phyloP scores from a whole-genome alignment of 2,888 invertebrate species.

The Diarsia brunnea region DNA sequence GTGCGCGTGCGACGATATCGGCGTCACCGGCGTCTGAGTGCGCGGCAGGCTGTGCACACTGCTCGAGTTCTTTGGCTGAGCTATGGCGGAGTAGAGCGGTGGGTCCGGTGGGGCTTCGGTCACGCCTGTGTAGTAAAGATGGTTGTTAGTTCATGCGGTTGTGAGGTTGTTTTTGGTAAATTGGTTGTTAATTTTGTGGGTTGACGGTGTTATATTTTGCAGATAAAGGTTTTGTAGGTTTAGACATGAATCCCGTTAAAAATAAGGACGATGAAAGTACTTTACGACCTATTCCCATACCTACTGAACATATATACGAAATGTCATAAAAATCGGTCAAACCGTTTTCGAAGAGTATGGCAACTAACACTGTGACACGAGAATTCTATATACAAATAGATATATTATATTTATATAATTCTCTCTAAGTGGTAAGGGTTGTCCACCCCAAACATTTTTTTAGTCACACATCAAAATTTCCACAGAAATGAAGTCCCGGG shows the following conservation, averaged over 20 bases:
- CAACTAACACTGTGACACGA: no score
- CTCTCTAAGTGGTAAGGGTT: no score
- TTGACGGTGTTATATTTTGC: background rate
- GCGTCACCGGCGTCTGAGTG: slow-evolving; percentile 82
- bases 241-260: background rate
- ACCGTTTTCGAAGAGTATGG: no score
- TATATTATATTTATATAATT: no score
- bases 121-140: slow-evolving; percentile 72
- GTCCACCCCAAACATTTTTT: no score
- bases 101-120: slow-evolving; percentile 84
- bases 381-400: no score
- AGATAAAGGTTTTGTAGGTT: background rate
- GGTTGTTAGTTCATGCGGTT: slow-evolving; percentile 57
- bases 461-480: no score
- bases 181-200: slow-evolving; percentile 11
- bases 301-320: no score
- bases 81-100: slow-evolving; percentile 82
- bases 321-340: no score
- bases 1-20: slow-evolving; percentile 79
- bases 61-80: slow-evolving; percentile 81
- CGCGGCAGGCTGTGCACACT: slow-evolving; percentile 83
- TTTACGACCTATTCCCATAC: no score
- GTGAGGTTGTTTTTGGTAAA: background rate
- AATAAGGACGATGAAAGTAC: no score
- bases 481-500: no score